These are phyloP conservation scores for Poecile atricapillus DNA, from an alignment of 2,113 vertebrate genomes.

Conservation along the genomic window DNA sequence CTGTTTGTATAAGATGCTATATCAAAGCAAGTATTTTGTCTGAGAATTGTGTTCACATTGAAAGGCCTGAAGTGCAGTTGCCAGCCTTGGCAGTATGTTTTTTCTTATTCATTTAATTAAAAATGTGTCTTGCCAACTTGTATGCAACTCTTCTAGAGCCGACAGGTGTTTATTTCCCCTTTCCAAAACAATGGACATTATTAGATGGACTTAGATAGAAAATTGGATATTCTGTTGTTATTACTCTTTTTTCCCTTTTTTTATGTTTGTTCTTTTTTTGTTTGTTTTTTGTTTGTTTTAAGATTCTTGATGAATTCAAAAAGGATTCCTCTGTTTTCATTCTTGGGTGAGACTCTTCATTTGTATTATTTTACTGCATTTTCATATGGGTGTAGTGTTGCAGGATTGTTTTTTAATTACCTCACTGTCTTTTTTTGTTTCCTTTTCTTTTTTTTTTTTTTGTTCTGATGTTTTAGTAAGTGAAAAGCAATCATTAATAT, in stretches of 20 bases:
- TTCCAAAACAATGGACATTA: background rate
- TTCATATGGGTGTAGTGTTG: background rate
- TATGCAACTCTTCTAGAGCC: background rate
- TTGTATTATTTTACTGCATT: background rate
- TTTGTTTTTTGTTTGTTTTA: constrained; percentile 13
- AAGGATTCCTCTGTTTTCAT: constrained; percentile 91
- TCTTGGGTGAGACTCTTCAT: constrained; percentile 83
- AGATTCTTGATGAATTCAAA: constrained; percentile 96
- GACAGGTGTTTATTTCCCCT: background rate
- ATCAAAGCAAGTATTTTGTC: background rate
- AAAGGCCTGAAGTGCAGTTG: background rate
- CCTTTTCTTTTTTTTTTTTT: background rate
- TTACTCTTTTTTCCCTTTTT: background rate
- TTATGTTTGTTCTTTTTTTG: background rate
- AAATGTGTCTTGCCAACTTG: background rate
- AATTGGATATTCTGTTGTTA: background rate
- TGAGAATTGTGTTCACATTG: background rate
- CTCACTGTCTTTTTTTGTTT: background rate
- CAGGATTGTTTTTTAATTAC: background rate
- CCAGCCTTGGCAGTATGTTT: background rate
- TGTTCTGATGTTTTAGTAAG: background rate
- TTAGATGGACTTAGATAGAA: background rate
- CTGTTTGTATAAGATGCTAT: background rate
- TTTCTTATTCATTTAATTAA: background rate
- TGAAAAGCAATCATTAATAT: background rate